Evolutionary conservation across 1,140 invertebrate species (phyloP).

Genomic region (Heliconius hewitsoni): DNA sequence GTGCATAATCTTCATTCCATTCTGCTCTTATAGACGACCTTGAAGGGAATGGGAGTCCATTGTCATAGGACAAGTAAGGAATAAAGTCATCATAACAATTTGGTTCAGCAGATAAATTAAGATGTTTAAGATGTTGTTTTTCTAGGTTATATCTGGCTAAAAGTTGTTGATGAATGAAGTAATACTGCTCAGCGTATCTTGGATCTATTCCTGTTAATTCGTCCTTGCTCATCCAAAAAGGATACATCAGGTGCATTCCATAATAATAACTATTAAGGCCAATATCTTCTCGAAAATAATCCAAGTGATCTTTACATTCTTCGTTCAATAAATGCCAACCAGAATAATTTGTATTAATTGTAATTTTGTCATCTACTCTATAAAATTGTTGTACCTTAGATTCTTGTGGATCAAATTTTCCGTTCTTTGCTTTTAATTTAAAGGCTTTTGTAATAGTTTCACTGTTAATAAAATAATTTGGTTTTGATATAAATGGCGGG

Average conservation of each 20-base stretch:
- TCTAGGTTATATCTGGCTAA: conserved; percentile 85
- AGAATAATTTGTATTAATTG: conserved; percentile 81
- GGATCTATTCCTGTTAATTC: conserved; percentile 80
- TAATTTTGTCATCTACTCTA: conserved; percentile 49
- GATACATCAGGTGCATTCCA: conserved; percentile 85
- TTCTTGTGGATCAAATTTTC: conserved; percentile 50
- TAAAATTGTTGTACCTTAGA: conserved; percentile 54
- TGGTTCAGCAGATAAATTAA: conserved; percentile 36
- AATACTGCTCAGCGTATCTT: conserved; percentile 84
- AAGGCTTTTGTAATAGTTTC: conserved; percentile 66
- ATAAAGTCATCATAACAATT: conserved; percentile 57
- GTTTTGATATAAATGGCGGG: conserved; percentile 64
- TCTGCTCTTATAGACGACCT: conserved; percentile 53
- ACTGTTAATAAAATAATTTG: conserved; percentile 66
- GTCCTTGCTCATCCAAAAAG: conserved; percentile 84
- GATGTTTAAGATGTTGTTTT: conserved; percentile 72
- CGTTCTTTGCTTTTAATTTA: conserved; percentile 53
- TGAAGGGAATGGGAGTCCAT: conserved; percentile 65
- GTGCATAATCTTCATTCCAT: conserved; percentile 54
- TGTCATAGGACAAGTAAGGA: conserved; percentile 65
- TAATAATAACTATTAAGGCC: conserved; percentile 88
- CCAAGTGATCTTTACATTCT: conserved; percentile 83
- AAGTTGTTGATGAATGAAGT: conserved; percentile 83
- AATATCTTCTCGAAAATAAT: conserved; percentile 89
- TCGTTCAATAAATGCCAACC: conserved; percentile 78